Evolutionary conservation across 2,888 invertebrate species (phyloP).

Genomic region (Barypeithes pellucidus): DNA sequence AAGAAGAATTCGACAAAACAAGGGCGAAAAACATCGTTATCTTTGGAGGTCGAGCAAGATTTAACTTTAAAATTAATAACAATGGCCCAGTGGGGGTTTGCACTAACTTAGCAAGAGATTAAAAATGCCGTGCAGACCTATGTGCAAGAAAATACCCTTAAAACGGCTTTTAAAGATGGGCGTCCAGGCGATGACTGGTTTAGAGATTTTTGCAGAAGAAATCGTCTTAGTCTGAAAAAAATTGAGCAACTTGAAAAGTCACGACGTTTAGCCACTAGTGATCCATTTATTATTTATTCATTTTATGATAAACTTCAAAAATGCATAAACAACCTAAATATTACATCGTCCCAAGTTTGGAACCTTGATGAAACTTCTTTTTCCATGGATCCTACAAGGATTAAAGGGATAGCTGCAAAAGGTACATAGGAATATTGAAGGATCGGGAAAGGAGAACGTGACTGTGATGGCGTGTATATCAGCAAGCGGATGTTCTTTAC

Average conservation of each 20-base stretch:
- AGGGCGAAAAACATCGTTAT: constrained; percentile 27
- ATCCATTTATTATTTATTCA: constrained; percentile 40
- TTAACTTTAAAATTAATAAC: constrained; percentile 23
- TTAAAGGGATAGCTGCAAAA: constrained; percentile 53
- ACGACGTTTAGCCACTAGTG: constrained; percentile 38
- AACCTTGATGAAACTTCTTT: constrained; percentile 42
- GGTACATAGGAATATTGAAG: constrained; percentile 51
- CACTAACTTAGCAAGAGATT: constrained; percentile 21
- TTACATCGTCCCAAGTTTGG: constrained; percentile 25
- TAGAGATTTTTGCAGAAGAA: constrained; percentile 49
- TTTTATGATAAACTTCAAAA: constrained; percentile 34
- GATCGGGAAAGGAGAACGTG: constrained; percentile 44
- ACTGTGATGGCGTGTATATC: constrained; percentile 45
- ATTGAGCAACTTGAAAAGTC: constrained; percentile 49
- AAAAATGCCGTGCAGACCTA: constrained; percentile 13
- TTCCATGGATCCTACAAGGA: constrained; percentile 34
- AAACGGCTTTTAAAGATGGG: constrained; percentile 35
- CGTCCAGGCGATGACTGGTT: constrained; percentile 54
- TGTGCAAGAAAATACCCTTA: constrained; percentile 21
- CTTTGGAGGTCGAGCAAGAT: constrained; percentile 20
- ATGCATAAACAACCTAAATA: constrained; percentile 17
- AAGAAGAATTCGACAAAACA: constrained; percentile 17
- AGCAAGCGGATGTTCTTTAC: constrained; percentile 38
- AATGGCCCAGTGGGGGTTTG: constrained; percentile 31
- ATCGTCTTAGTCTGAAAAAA: constrained; percentile 44